phyloP scores from a whole-genome alignment of 64 coral and sea anemone species.

The Stichodactyla helianthus region DNA sequence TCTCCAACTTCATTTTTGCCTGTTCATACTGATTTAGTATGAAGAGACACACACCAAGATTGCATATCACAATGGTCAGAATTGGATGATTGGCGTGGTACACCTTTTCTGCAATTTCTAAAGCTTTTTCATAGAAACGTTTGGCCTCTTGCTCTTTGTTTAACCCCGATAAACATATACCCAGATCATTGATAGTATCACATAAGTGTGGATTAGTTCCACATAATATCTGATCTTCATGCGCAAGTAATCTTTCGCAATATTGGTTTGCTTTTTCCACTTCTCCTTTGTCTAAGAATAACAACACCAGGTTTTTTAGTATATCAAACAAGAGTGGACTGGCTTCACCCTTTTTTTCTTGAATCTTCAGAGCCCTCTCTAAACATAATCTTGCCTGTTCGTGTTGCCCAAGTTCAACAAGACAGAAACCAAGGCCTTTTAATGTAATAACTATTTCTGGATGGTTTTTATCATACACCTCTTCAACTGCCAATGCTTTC shows the following conservation, averaged over 20 bases:
- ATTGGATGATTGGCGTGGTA: not conserved
- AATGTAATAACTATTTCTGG: not conserved
- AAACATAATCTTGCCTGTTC: not conserved
- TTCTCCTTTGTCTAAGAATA: not conserved
- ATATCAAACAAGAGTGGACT: not conserved
- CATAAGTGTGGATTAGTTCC: not conserved
- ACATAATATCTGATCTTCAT: not conserved
- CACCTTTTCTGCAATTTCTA: not conserved
- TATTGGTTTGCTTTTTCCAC: slow-evolving; percentile 14
- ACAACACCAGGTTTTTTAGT: not conserved
- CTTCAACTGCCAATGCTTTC: not conserved
- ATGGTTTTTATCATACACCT: not conserved
- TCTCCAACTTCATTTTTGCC: not conserved
- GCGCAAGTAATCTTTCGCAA: slow-evolving; percentile 15
- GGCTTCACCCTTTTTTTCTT: not conserved
- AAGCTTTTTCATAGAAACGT: not conserved
- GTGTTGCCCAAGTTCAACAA: not conserved
- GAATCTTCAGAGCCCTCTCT: not conserved
- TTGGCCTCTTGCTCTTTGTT: not conserved
- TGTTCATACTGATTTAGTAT: not conserved
- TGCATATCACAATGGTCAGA: not conserved
- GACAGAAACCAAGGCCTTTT: not conserved
- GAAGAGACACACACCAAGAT: not conserved
- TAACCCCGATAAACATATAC: not conserved
- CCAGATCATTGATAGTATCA: not conserved